Evolutionary conservation across 2,888 invertebrate genomes (phyloP).

Genomic region (Brachyptera risi): DNA sequence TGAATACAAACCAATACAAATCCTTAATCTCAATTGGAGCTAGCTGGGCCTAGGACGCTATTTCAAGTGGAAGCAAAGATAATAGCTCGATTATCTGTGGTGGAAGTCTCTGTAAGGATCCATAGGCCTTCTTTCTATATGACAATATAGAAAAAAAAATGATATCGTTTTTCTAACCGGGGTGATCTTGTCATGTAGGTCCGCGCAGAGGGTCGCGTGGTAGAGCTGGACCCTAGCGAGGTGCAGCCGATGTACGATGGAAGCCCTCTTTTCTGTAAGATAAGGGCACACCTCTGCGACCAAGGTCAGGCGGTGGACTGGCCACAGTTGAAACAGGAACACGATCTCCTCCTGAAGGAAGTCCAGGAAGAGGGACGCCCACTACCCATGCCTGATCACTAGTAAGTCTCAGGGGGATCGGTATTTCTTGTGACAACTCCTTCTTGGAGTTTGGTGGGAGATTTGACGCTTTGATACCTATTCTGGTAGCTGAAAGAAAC

Average conservation of each 20-base stretch:
- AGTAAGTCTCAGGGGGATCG: constrained; percentile 42
- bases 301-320: constrained; percentile 47
- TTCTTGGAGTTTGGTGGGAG: too few species aligned
- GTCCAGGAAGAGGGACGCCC: constrained; percentile 38
- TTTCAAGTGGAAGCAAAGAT: too few species aligned
- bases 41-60: too few species aligned
- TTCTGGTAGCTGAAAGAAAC: too few species aligned
- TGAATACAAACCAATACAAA: too few species aligned
- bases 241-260: constrained; percentile 44
- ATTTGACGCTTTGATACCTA: too few species aligned
- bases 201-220: constrained; percentile 46
- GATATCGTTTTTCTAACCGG: not conserved
- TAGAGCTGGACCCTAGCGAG: constrained; percentile 40
- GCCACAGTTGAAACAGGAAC: constrained; percentile 44
- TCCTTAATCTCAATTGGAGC: too few species aligned
- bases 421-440: not conserved
- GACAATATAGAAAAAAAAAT: too few species aligned
- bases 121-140: too few species aligned
- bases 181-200: constrained; percentile 40
- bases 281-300: constrained; percentile 47
- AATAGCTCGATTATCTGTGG: too few species aligned
- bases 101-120: too few species aligned
- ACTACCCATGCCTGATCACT: constrained; percentile 48
- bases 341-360: constrained; percentile 43
- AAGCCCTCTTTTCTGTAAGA: constrained; percentile 48